Evolutionary conservation across 2,797 vertebrate species (phyloP).

Genomic region (Rhabdophis nuchalis): DNA sequence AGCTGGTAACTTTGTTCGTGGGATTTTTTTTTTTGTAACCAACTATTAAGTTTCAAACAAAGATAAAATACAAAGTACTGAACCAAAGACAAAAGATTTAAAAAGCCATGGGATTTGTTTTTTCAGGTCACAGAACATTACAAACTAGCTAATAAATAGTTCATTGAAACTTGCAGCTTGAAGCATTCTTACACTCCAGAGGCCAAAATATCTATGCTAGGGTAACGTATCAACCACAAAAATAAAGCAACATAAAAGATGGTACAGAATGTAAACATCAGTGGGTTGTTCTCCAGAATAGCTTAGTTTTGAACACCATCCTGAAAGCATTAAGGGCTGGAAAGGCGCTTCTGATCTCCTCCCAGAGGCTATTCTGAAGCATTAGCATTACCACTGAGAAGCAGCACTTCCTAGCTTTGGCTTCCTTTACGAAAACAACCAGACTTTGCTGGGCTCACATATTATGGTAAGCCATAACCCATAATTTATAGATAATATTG

Average conservation of each 20-base stretch:
- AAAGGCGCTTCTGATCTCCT: not conserved
- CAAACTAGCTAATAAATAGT: not conserved
- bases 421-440: not conserved
- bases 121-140: not conserved
- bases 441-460: not conserved
- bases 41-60: not conserved
- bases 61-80: not conserved
- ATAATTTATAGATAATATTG: not conserved
- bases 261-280: not conserved
- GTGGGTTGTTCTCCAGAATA: not conserved
- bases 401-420: not conserved
- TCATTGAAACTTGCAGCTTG: not conserved
- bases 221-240: not conserved
- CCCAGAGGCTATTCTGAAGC: not conserved
- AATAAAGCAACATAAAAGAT: not conserved
- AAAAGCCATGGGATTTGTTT: not conserved
- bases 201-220: not conserved
- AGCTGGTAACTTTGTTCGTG: not conserved
- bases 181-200: not conserved
- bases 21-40: not conserved
- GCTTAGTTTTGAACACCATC: not conserved
- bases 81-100: not conserved
- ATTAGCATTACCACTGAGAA: not conserved
- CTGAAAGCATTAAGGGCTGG: not conserved
- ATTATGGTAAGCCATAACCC: not conserved